These are phyloP conservation scores for Axinella damicornis DNA, from an alignment of 37 sponge, comb jelly and placozoan genomes.

Conservation along the genomic window DNA sequence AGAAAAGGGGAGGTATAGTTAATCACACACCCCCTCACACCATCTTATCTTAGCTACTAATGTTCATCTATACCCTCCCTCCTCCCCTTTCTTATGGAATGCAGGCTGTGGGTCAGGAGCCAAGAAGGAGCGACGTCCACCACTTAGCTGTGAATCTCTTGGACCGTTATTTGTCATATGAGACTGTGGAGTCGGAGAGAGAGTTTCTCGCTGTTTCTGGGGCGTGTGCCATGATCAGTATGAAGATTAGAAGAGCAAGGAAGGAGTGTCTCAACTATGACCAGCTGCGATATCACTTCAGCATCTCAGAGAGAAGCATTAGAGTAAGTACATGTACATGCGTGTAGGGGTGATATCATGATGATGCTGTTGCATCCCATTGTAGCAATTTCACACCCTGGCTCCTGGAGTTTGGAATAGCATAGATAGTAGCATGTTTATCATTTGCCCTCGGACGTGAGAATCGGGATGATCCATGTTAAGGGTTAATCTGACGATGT, in stretches of 20 bases:
- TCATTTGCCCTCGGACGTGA: no score
- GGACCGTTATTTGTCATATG: constrained; percentile 55
- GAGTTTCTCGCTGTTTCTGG: constrained; percentile 28
- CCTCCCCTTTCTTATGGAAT: neutral
- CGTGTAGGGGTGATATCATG: no score
- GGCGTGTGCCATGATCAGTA: constrained; percentile 58
- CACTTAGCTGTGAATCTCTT: constrained; percentile 60
- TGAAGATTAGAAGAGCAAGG: constrained; percentile 59
- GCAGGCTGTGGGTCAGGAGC: constrained; percentile 43
- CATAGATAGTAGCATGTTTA: no score
- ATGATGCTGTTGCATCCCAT: no score
- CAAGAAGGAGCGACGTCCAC: constrained; percentile 51
- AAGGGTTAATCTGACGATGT: no score
- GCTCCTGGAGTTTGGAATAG: no score
- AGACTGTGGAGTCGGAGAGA: constrained; percentile 19
- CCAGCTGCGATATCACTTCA: constrained; percentile 16
- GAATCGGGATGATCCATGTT: no score
- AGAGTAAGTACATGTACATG: constrained; percentile 13
- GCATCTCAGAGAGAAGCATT: constrained; percentile 35
- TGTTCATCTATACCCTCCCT: neutral
- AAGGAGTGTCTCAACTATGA: constrained; percentile 55
- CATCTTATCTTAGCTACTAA: neutral
- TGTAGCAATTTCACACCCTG: no score
- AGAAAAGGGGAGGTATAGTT: no score
- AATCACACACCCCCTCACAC: no score